Evolutionary conservation across 2,888 invertebrate genomes (phyloP), one percentile per base, ranked within the genome.

Genomic region (Gymnoscelis rufifasciata): DNA sequence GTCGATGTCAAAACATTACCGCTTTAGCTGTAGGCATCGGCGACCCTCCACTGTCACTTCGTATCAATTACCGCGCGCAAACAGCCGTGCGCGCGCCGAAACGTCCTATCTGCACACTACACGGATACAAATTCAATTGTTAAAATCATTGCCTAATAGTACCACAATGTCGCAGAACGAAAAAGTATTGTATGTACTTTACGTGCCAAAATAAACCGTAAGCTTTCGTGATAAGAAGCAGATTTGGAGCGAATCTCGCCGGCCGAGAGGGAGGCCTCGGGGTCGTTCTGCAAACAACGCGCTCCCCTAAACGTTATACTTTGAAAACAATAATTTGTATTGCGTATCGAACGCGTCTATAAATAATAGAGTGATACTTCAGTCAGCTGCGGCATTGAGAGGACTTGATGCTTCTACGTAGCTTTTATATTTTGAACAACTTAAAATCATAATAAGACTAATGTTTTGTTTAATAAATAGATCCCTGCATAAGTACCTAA

Each of bases 261-360:
- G 51, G 52, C 56, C 57, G 59, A 53, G 60, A 73, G 70, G 71
- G 63, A 63, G 68, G 73, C 77, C 77, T 51, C 74, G 82, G 88
- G 88, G 88, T 83, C 81, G 81, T 74, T 83, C 71, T 66, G 76
- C 83, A 87, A 88, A 88, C 88, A 87, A 74, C 73, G 74, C 67
- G 76, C 78, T 81, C 86, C 88, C 88, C 86, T 86, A 84, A 87
- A 86, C 84, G 86, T 84, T 87, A 88, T 88, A 88, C 88, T 88
- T 88, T 87, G 88, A 88, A 87, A 88, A 88, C 87, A 88, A 88
- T 87, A 87, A 88, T 88, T 88, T 87, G 87, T 88, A 87, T 88
- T 87, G 86, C 88, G 88, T 88, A 88, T 87, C 87, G 88, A 87
- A 88, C 84, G 84, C 79, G 78, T 79, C 78, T 67, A 87, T 88